phyloP scores from a whole-genome alignment of 1,140 invertebrate genomes.

The Drosophila repleta region DNA sequence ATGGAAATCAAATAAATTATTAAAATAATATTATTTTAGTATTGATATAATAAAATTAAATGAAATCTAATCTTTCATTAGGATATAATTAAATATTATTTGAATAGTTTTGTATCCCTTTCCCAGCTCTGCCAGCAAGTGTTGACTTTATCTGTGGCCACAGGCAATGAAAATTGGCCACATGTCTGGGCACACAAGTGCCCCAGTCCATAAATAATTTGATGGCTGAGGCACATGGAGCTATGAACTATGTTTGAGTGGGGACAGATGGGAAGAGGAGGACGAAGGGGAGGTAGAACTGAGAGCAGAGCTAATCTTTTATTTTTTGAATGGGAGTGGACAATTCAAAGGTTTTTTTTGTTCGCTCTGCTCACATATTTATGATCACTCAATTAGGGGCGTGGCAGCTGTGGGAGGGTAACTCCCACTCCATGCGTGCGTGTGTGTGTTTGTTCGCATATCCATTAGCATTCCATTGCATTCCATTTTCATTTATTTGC shows the following conservation, averaged over 20 bases:
- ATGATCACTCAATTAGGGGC: constrained; percentile 69
- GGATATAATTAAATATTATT: too few species aligned
- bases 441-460: constrained; percentile 27
- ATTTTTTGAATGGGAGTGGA: neutral
- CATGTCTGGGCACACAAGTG: neutral
- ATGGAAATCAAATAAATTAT: too few species aligned
- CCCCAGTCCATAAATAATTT: constrained; percentile 28
- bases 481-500: constrained; percentile 59
- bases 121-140: neutral
- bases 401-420: neutral
- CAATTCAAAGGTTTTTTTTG: constrained; percentile 13
- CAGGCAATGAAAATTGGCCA: constrained; percentile 5
- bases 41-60: too few species aligned
- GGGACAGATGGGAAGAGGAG: neutral
- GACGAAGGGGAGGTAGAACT: too few species aligned
- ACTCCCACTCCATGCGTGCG: constrained; percentile 1
- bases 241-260: constrained; percentile 11
- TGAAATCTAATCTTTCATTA: too few species aligned
- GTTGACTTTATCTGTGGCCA: constrained; percentile 29
- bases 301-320: constrained; percentile 53
- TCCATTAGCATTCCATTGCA: constrained; percentile 40
- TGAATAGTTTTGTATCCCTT: neutral
- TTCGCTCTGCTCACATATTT: constrained; percentile 61
- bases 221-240: constrained; percentile 2
- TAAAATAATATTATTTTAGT: too few species aligned